phyloP scores from a whole-genome alignment of 2,113 vertebrate species.

The Thamnaconus septentrionalis region DNA sequence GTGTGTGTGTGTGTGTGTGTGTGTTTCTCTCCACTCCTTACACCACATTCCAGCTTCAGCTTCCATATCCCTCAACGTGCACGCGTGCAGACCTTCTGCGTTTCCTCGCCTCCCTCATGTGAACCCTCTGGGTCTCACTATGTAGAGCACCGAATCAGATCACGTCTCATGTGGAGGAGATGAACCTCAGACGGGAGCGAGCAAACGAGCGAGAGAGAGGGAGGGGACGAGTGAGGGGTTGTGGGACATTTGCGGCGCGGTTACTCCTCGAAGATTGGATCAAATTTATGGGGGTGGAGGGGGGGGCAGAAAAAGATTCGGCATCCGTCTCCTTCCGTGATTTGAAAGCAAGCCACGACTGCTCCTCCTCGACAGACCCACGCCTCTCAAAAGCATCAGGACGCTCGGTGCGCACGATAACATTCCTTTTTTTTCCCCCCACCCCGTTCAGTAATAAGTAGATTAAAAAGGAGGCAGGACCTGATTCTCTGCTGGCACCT shows the following conservation, averaged over 20 bases:
- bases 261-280: too few species aligned
- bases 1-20: background rate
- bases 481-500: slow-evolving; percentile 43
- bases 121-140: slow-evolving; percentile 57
- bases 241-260: too few species aligned
- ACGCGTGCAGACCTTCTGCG: slow-evolving; percentile 28
- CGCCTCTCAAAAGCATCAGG: too few species aligned
- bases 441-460: slow-evolving; percentile 30
- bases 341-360: too few species aligned
- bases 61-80: slow-evolving; percentile 42
- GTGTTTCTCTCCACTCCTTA: slow-evolving; percentile 5
- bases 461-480: slow-evolving; percentile 36
- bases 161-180: slow-evolving; percentile 55
- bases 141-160: slow-evolving; percentile 67
- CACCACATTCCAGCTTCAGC: slow-evolving; percentile 58
- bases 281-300: too few species aligned
- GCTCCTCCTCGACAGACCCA: too few species aligned
- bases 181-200: slow-evolving; percentile 28
- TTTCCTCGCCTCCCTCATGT: slow-evolving; percentile 36
- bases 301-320: too few species aligned
- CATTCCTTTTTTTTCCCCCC: too few species aligned
- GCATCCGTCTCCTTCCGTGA: too few species aligned
- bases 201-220: background rate
- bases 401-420: too few species aligned
- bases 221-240: too few species aligned